Evolutionary conservation across 1,140 invertebrate species (phyloP).

Genomic region (Bombus waltoni): DNA sequence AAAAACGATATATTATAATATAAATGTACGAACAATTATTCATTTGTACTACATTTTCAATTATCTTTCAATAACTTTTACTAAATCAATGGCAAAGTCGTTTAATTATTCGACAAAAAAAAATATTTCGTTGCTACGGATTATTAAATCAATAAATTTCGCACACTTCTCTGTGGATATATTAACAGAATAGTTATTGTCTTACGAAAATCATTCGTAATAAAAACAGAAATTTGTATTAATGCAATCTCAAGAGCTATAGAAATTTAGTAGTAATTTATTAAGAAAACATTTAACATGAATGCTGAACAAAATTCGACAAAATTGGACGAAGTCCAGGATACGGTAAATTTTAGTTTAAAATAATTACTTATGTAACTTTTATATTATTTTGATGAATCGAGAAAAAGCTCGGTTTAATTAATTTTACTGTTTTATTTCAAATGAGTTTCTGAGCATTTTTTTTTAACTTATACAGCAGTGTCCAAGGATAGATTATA

Average conservation of each 20-base stretch:
- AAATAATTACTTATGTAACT: neutral
- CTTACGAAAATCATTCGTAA: neutral
- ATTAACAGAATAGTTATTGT: neutral
- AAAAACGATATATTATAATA: neutral
- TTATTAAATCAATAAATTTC: slow-evolving; percentile 41
- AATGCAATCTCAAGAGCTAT: neutral
- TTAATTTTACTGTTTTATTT: neutral
- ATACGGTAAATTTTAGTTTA: slow-evolving; percentile 18
- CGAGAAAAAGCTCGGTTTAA: neutral
- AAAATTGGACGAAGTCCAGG: too few relatives aligned
- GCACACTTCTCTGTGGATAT: neutral
- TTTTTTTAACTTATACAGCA: neutral
- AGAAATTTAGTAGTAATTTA: neutral
- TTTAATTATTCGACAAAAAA: neutral
- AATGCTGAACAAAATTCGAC: neutral
- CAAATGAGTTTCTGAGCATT: neutral
- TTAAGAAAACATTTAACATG: neutral
- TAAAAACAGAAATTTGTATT: neutral
- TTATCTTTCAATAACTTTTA: neutral
- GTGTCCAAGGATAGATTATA: slow-evolving; percentile 44
- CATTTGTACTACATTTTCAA: neutral
- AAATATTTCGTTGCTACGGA: neutral
- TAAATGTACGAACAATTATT: neutral
- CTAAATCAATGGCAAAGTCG: neutral
- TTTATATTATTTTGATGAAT: neutral